Evolutionary conservation across 2,888 invertebrate genomes (phyloP).

Genomic region (Bugula neritina): DNA sequence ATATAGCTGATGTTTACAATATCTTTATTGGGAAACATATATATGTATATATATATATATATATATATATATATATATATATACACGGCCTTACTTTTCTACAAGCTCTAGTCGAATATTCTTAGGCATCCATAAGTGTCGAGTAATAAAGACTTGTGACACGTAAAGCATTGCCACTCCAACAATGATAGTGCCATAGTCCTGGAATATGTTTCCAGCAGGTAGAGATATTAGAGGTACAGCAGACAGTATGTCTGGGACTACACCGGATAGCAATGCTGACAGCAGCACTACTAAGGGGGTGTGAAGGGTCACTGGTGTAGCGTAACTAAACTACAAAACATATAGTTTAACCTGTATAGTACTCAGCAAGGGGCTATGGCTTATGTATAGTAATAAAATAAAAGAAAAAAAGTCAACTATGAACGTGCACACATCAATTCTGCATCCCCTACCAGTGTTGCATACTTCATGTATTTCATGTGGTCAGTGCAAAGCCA

Average conservation of each 20-base stretch:
- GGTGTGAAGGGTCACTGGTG: background rate
- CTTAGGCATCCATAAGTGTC: constrained; percentile 96
- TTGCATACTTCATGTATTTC: too few species aligned
- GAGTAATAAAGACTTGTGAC: constrained; percentile 91
- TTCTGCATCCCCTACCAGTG: too few species aligned
- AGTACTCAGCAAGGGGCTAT: too few species aligned
- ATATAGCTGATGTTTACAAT: too few species aligned
- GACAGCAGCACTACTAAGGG: background rate
- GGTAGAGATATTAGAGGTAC: constrained; percentile 4
- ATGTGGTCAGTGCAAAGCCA: too few species aligned
- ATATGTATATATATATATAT: too few species aligned
- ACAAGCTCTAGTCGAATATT: constrained; percentile 93
- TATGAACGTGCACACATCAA: too few species aligned
- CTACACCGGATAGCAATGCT: background rate
- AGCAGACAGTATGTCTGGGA: background rate
- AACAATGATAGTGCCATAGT: background rate
- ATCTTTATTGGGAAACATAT: too few species aligned
- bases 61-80: too few species aligned
- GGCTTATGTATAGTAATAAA: too few species aligned
- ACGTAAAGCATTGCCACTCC: constrained; percentile 64
- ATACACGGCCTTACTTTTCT: constrained; percentile 74
- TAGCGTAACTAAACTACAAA: constrained; percentile 4
- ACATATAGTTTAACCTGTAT: too few species aligned
- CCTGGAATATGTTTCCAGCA: background rate
- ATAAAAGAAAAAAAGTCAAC: too few species aligned